Evolutionary conservation across 2,797 vertebrate species (phyloP), one percentile per base, ranked within the genome.

Genomic region (Columba guinea): DNA sequence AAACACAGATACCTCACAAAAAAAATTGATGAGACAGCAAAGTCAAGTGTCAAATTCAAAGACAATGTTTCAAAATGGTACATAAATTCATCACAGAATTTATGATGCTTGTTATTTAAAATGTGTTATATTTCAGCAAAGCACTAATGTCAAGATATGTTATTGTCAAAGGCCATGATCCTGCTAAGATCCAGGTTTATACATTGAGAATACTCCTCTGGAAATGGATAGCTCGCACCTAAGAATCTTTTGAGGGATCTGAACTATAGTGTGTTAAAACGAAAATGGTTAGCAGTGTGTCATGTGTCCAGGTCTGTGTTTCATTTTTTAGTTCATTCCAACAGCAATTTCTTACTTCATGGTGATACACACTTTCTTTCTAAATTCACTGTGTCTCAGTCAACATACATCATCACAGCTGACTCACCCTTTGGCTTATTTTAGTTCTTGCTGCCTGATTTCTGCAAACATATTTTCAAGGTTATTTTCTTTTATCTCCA

Each of bases 261-360:
- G n/a, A 69, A 26, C 15, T 28, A 21, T 9, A 37, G 1, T 3
- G 1, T 27, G 30, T 51, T 69, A 80, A 51, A 12, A 53, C 41
- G 14, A 64, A 65, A 78, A 73, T 13, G 10, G 26, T 76, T 73
- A 76, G 37, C 18, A 63, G 69, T 80, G 58, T 11, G 4, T 41
- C 9, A 30, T 5, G 1, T 46, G 23, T 51, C 15, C 26, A 21
- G 1, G 1, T 28, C 48, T 83, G 17, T 1, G 3, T 22, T 48
- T 92, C 14, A 46, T 58, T 91, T 91, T 87, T 64, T 64, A 46
- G 17, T 65, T 63, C 26, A 60, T 52, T 21, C 5, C 19, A 60
- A 20, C 9, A 81, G 9, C 1, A 30, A 11, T 76, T 85, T 71
- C 16, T 68, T 83, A 49, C 60, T 83, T 56, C 34, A 23, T 18